Evolutionary conservation across 1,140 invertebrate species (phyloP).

Genomic region (Apis dorsata): DNA sequence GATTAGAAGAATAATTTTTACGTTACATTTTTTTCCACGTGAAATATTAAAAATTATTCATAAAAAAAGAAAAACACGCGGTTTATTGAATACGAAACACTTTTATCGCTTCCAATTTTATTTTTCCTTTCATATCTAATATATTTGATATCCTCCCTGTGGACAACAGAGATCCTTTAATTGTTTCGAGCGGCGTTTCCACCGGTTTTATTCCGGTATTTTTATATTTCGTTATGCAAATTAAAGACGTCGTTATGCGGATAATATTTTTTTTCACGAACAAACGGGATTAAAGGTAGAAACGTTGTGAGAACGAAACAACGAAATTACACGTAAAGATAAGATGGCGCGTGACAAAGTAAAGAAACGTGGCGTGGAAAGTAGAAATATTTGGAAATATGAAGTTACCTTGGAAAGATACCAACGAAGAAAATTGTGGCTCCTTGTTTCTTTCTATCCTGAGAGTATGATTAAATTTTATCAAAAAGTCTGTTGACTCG

Average conservation of each 20-base stretch:
- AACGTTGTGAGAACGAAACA: not conserved
- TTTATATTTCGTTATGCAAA: conserved; percentile 16
- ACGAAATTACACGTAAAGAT: conserved; percentile 10
- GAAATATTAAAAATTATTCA: not conserved
- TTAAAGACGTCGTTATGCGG: not conserved
- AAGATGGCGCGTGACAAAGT: conserved; percentile 6
- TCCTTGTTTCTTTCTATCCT: not conserved
- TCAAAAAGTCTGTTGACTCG: too few species aligned
- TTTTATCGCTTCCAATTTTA: not conserved
- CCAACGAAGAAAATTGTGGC: not conserved
- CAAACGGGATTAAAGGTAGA: not conserved
- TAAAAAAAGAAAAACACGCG: not conserved
- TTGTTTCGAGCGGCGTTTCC: not conserved
- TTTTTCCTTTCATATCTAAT: not conserved
- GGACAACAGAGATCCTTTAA: not conserved
- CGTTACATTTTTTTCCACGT: not conserved
- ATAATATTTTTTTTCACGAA: not conserved
- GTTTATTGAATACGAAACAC: not conserved
- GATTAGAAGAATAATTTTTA: too few species aligned
- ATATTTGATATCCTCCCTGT: not conserved
- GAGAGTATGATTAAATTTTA: not conserved
- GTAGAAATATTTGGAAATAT: conserved; percentile 7
- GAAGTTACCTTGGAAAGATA: not conserved
- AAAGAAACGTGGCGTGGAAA: conserved; percentile 12
- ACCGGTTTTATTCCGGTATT: not conserved